Percentiles rank a stretch among this genome's conserved stretches.
Conservation (phyloP, 2,113 vertebrate species). For the Corydoras sp. region DNA sequence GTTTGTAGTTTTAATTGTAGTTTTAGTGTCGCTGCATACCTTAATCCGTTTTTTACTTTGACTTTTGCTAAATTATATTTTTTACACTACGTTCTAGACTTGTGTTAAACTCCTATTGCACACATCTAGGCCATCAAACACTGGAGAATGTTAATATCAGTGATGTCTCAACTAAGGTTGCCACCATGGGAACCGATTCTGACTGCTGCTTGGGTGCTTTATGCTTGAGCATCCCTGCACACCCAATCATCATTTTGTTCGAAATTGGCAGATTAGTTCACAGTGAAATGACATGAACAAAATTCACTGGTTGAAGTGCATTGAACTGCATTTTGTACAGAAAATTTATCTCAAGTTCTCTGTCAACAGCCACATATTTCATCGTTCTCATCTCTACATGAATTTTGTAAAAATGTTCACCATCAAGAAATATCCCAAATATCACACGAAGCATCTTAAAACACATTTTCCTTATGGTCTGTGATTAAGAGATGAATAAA, state of each 20-base stretch:
- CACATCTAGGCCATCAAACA: not conserved
- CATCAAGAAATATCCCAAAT: too few relatives aligned
- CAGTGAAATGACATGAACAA: constrained; percentile 9
- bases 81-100: not conserved
- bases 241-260: constrained; percentile 15
- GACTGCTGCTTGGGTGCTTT: too few relatives aligned
- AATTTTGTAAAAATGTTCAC: too few relatives aligned
- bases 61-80: not conserved
- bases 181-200: not conserved
- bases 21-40: too few relatives aligned
- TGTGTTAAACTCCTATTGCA: not conserved
- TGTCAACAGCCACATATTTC: not conserved
- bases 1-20: constrained; percentile 7
- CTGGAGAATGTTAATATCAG: not conserved
- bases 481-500: too few relatives aligned
- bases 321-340: constrained; percentile 12
- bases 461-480: too few relatives aligned
- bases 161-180: constrained; percentile 13
- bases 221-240: constrained; percentile 3
- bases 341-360: not conserved
- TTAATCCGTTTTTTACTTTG: too few relatives aligned
- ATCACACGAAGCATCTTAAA: too few relatives aligned
- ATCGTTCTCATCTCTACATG: not conserved
- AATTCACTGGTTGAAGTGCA: not conserved
- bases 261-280: constrained; percentile 16